Evolutionary conservation across 2,113 vertebrate genomes (phyloP).

Genomic region (Tor tambroides): DNA sequence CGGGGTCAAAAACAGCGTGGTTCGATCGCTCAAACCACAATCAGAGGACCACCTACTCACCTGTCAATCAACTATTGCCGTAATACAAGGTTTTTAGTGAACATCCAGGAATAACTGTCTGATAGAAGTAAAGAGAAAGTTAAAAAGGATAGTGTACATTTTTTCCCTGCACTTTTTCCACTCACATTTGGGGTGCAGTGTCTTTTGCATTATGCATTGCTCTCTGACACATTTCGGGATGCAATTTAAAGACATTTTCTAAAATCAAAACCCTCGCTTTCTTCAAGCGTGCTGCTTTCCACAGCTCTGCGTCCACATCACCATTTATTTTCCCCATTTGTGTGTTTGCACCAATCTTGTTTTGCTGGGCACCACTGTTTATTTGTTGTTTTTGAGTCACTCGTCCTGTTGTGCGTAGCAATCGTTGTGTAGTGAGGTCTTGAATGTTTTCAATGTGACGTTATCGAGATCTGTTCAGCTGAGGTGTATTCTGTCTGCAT

Average conservation of each 20-base stretch:
- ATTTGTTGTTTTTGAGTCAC: slow-evolving; percentile 6
- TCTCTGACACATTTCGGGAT: not conserved
- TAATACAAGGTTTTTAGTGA: not conserved
- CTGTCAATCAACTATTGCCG: not conserved
- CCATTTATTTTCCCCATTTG: slow-evolving; percentile 1
- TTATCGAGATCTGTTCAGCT: slow-evolving; percentile 27
- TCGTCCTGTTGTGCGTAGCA: not conserved
- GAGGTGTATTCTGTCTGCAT: slow-evolving; percentile 43
- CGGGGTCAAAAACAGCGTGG: not conserved
- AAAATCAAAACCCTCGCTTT: not conserved
- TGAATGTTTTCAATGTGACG: slow-evolving; percentile 17
- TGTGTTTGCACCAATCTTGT: slow-evolving; percentile 57
- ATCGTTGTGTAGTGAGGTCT: not conserved
- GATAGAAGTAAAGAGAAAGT: no score
- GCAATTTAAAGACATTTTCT: not conserved
- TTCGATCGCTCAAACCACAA: not conserved
- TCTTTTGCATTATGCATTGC: not conserved
- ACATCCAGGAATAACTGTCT: not conserved
- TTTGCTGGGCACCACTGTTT: slow-evolving; percentile 49
- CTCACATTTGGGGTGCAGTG: not conserved
- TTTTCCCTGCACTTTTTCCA: no score
- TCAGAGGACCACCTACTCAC: not conserved
- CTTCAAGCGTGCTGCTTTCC: slow-evolving; percentile 65
- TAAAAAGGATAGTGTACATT: no score
- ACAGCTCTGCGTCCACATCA: slow-evolving; percentile 53